phyloP scores from a whole-genome alignment of 2,888 invertebrate species.

The Luperina nickerlii region DNA sequence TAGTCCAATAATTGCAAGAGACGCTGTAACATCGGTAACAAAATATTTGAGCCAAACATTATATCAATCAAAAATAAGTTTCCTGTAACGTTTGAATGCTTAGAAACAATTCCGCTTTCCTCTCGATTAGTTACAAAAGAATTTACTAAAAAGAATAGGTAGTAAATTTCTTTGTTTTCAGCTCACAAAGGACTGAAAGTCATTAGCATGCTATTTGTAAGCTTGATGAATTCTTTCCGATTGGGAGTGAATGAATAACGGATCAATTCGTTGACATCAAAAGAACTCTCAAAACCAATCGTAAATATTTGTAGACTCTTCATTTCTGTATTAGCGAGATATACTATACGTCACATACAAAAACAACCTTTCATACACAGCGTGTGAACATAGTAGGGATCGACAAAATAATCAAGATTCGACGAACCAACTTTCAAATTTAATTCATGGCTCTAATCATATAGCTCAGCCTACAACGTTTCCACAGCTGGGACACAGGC shows the following conservation, averaged over 20 bases:
- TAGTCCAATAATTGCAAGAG: constrained; percentile 41
- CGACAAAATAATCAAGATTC: not conserved
- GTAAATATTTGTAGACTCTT: not conserved
- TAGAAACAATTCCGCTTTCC: constrained; percentile 17
- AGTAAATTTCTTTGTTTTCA: constrained; percentile 44
- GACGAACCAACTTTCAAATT: not conserved
- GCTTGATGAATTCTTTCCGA: constrained; percentile 16
- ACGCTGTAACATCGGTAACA: constrained; percentile 17
- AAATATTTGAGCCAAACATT: constrained; percentile 33
- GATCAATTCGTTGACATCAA: constrained; percentile 23
- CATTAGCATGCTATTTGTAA: constrained; percentile 38
- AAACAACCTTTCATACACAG: not conserved
- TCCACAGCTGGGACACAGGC: too few relatives aligned
- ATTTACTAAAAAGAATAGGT: constrained; percentile 35
- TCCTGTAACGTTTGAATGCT: constrained; percentile 12
- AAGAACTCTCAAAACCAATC: constrained; percentile 10
- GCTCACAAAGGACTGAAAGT: constrained; percentile 33
- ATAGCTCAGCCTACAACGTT: not conserved
- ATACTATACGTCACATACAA: not conserved
- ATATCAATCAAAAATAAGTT: not conserved
- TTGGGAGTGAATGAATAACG: constrained; percentile 8
- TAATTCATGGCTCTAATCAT: not conserved
- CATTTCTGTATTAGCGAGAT: not conserved
- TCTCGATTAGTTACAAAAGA: constrained; percentile 23
- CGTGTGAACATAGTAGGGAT: not conserved